phyloP scores from a whole-genome alignment of 2,113 vertebrate genomes.

The Tapirus terrestris region DNA sequence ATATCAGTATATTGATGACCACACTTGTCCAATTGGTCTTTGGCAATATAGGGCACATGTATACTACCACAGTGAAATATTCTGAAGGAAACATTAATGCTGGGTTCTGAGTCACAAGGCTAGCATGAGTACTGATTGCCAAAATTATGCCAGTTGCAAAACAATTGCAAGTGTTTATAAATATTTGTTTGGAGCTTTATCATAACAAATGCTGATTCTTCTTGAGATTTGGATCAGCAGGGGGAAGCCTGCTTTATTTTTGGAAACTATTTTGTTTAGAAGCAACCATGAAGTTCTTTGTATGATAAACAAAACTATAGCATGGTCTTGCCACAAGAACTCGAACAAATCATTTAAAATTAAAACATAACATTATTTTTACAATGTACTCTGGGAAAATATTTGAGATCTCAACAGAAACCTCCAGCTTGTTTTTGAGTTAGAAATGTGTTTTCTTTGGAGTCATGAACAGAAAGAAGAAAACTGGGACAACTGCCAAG shows the following conservation, averaged over 20 bases:
- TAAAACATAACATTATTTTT: slow-evolving; percentile 47
- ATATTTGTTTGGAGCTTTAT: slow-evolving; percentile 47
- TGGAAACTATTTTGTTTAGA: slow-evolving; percentile 50
- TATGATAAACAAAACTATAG: not conserved
- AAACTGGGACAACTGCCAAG: slow-evolving; percentile 31
- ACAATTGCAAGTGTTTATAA: not conserved
- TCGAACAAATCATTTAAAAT: slow-evolving; percentile 33
- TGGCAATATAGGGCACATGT: not conserved
- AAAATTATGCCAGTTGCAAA: not conserved
- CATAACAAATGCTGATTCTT: not conserved
- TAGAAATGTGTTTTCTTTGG: slow-evolving; percentile 63
- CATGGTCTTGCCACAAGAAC: not conserved
- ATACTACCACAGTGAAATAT: not conserved
- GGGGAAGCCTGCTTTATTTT: slow-evolving; percentile 7
- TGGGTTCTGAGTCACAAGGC: not conserved
- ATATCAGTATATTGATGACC: not conserved
- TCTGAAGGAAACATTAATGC: not conserved
- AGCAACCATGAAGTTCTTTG: not conserved
- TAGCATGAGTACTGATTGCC: not conserved
- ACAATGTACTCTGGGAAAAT: slow-evolving; percentile 48
- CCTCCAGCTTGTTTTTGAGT: slow-evolving; percentile 61
- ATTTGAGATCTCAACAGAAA: slow-evolving; percentile 57
- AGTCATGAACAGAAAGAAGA: slow-evolving; percentile 47
- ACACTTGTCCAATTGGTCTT: not conserved
- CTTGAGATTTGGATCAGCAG: not conserved